Conservation (phyloP, 2,888 invertebrate genomes). For the Apamea monoglypha region DNA sequence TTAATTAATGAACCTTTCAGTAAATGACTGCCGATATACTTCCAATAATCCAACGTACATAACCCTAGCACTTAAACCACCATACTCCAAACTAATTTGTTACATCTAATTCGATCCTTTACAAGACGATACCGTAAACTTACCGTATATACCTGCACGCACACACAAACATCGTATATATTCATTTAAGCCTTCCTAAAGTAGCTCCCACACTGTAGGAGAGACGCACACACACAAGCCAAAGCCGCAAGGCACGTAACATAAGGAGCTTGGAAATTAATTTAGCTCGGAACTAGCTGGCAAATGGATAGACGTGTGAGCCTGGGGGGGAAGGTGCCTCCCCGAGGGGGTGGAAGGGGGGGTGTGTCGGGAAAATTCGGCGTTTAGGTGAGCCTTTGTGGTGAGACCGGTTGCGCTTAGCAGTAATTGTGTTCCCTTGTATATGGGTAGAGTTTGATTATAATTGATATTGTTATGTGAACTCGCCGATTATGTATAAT, state of each 20-base stretch:
- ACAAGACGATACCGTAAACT: constrained; percentile 86
- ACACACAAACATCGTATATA: constrained; percentile 78
- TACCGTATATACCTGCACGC: constrained; percentile 68
- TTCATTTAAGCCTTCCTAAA: constrained; percentile 88
- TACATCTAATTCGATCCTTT: constrained; percentile 87
- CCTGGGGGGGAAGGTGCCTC: constrained; percentile 76
- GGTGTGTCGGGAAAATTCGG: constrained; percentile 86
- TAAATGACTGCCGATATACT: constrained; percentile 22
- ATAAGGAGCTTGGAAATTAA: constrained; percentile 91
- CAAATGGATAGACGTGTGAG: constrained; percentile 91
- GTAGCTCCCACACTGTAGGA: constrained; percentile 78
- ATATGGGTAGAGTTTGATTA: constrained; percentile 72
- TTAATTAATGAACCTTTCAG: constrained; percentile 15
- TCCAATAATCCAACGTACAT: constrained; percentile 38
- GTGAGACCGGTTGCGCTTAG: constrained; percentile 84
- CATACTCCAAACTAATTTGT: constrained; percentile 85
- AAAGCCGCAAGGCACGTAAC: constrained; percentile 91
- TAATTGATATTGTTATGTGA: constrained; percentile 77
- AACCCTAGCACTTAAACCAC: constrained; percentile 70
- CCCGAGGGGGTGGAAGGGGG: constrained; percentile 70
- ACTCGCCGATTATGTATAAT: constrained; percentile 57
- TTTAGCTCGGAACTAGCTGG: constrained; percentile 91
- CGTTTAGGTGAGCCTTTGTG: constrained; percentile 89
- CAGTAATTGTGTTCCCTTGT: constrained; percentile 84
- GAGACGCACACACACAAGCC: constrained; percentile 81